phyloP scores from a whole-genome alignment of 2,797 vertebrate species.

The Chloroceryle inda region DNA sequence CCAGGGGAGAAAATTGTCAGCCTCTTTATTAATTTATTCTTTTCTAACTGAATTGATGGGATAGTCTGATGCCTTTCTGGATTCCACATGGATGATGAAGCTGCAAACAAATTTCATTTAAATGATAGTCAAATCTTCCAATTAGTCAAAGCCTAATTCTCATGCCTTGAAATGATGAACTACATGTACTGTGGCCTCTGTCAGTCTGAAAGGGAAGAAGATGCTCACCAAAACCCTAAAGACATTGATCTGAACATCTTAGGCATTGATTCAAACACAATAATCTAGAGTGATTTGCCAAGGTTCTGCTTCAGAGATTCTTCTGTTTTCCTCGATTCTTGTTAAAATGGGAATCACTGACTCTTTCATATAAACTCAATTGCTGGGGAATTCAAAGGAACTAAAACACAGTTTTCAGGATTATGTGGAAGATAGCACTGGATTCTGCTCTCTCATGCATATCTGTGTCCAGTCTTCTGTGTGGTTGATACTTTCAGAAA shows the following conservation, averaged over 20 bases:
- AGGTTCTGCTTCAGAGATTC: constrained; percentile 58
- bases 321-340: constrained; percentile 71
- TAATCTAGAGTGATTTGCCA: constrained; percentile 67
- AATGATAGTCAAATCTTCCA: constrained; percentile 79
- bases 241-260: constrained; percentile 74
- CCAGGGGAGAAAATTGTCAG: constrained; percentile 70
- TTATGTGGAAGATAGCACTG: background rate
- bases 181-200: constrained; percentile 52
- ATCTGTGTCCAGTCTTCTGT: background rate
- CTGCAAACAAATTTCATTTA: constrained; percentile 81
- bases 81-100: constrained; percentile 76
- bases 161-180: constrained; percentile 77
- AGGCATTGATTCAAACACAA: constrained; percentile 61
- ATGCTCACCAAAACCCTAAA: constrained; percentile 5
- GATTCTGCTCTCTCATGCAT: background rate
- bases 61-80: constrained; percentile 67
- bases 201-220: constrained; percentile 60
- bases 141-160: constrained; percentile 82
- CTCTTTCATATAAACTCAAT: constrained; percentile 11
- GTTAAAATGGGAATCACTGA: constrained; percentile 63
- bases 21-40: constrained; percentile 76
- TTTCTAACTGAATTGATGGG: constrained; percentile 79
- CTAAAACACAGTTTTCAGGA: background rate
- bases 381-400: background rate
- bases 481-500: background rate